phyloP scores from a whole-genome alignment of 2,797 vertebrate genomes.

The Leuciscus waleckii region DNA sequence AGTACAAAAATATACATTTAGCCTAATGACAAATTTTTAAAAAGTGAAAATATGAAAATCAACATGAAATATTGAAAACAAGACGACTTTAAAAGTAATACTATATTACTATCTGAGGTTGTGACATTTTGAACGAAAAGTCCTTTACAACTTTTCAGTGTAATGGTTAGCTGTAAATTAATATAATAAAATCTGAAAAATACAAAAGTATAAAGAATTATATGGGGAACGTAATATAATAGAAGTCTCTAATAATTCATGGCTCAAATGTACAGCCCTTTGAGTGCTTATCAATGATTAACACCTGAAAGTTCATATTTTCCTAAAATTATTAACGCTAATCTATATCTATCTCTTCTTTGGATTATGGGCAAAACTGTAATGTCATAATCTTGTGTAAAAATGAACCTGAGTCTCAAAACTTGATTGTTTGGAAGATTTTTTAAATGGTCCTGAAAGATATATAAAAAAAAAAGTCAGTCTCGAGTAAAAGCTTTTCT shows the following conservation, averaged over 20 bases:
- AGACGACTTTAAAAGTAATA: conserved; percentile 26
- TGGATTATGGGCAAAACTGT: background rate
- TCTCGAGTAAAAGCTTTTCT: conserved; percentile 88
- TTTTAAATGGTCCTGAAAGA: background rate
- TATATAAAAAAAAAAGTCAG: conserved; percentile 56
- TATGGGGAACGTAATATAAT: background rate
- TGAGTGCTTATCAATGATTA: background rate
- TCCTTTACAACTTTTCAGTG: background rate
- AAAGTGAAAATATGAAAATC: conserved; percentile 15
- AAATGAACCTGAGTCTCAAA: background rate
- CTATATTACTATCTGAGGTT: background rate
- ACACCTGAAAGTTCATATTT: background rate
- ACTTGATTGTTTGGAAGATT: background rate
- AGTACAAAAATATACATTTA: conserved; percentile 47
- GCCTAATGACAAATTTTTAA: background rate
- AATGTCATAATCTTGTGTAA: background rate
- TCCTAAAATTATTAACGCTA: background rate
- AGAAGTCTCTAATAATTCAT: background rate
- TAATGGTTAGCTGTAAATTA: background rate
- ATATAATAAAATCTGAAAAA: background rate
- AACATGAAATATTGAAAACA: background rate
- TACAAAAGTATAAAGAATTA: background rate
- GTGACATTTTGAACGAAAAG: background rate
- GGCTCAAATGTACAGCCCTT: background rate
- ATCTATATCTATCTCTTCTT: background rate